A percentile compares a stretch with the other conserved stretches of the same genome.
Conservation (phyloP, 2,113 vertebrate genomes). For the Cariama cristata region DNA sequence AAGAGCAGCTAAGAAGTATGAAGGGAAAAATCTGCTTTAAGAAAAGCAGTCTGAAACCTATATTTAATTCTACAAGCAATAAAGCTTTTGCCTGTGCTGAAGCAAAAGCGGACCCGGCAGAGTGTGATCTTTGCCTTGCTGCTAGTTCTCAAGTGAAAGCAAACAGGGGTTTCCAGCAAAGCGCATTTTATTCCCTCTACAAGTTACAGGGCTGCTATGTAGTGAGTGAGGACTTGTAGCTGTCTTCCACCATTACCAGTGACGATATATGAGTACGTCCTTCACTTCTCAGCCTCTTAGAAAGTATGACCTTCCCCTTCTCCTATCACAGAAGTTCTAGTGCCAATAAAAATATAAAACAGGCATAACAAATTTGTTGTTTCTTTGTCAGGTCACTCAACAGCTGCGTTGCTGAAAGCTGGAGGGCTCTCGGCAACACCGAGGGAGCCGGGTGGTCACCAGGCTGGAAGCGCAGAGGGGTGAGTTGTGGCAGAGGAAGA, state of each 20-base stretch:
- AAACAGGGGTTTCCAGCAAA: background rate
- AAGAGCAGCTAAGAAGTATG: background rate
- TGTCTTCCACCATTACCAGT: rapidly evolving
- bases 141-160: background rate
- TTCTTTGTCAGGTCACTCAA: background rate
- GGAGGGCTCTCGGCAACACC: background rate
- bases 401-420: background rate
- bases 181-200: background rate
- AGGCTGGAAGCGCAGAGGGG: background rate
- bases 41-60: background rate
- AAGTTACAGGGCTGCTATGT: background rate
- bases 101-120: background rate
- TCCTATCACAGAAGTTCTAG: background rate
- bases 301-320: background rate
- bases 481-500: background rate
- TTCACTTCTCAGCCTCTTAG: background rate
- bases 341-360: background rate
- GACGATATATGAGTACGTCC: background rate
- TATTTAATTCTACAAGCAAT: background rate
- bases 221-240: background rate
- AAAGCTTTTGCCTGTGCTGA: background rate
- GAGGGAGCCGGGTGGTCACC: rapidly evolving
- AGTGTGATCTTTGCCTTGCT: background rate
- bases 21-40: background rate
- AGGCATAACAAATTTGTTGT: background rate